Evolutionary conservation across 2,797 vertebrate genomes (phyloP).

Genomic region (Gobio occitaniae): DNA sequence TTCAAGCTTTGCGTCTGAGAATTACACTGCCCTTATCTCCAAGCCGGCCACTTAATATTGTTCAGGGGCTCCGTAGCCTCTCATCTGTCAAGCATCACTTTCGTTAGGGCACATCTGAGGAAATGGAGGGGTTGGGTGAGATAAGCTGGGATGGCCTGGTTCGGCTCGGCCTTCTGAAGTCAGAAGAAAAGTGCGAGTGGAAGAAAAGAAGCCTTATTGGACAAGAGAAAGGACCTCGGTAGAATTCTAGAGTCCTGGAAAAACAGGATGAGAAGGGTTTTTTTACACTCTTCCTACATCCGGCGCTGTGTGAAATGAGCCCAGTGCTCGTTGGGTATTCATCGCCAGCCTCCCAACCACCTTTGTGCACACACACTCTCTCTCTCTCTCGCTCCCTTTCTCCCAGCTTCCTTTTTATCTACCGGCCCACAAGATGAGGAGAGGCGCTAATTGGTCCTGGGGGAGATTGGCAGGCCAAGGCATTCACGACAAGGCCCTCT

Average conservation of each 20-base stretch:
- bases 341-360: slow-evolving; percentile 69
- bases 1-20: slow-evolving; percentile 73
- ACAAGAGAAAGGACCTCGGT: slow-evolving; percentile 67
- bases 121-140: slow-evolving; percentile 62
- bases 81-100: slow-evolving; percentile 72
- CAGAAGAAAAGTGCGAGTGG: slow-evolving; percentile 46
- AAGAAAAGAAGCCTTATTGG: slow-evolving; percentile 64
- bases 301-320: slow-evolving; percentile 82
- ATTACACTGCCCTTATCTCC: slow-evolving; percentile 65
- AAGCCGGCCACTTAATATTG: slow-evolving; percentile 78
- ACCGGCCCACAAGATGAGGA: slow-evolving; percentile 90
- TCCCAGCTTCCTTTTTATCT: slow-evolving; percentile 89
- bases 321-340: slow-evolving; percentile 83
- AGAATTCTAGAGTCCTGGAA: slow-evolving; percentile 79
- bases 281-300: slow-evolving; percentile 85
- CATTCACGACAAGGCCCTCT: slow-evolving; percentile 84
- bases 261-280: slow-evolving; percentile 83
- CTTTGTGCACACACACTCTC: slow-evolving; percentile 59
- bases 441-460: slow-evolving; percentile 93
- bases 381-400: slow-evolving; percentile 65
- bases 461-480: slow-evolving; percentile 88
- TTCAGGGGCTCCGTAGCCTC: slow-evolving; percentile 67
- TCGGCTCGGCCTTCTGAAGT: slow-evolving; percentile 43
- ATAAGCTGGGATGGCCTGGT: slow-evolving; percentile 20
- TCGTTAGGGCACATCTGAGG: slow-evolving; percentile 72